Conservation (phyloP, 2,113 vertebrate species). For the Zosterops japonicus region DNA sequence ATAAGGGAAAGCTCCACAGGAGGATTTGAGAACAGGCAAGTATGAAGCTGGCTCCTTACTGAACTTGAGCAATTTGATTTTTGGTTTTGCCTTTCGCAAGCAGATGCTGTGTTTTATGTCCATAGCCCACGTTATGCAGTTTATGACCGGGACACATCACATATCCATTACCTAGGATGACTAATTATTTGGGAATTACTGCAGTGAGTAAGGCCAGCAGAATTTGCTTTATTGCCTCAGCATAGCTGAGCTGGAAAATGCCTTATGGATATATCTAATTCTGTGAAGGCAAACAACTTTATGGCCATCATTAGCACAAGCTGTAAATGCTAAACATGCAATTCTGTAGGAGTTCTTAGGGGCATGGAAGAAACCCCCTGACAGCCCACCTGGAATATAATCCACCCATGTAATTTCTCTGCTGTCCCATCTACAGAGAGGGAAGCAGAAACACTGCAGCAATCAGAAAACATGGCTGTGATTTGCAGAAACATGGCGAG, state of each 20-base stretch:
- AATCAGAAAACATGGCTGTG: background rate
- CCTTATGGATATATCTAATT: background rate
- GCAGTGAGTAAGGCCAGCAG: background rate
- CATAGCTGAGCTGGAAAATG: background rate
- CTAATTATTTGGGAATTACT: slow-evolving; percentile 24
- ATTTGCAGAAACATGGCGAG: background rate
- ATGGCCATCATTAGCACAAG: background rate
- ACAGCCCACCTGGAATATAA: background rate
- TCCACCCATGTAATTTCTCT: background rate
- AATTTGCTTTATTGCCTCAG: slow-evolving; percentile 6
- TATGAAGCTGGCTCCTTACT: background rate
- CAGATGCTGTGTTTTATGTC: background rate
- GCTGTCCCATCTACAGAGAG: background rate
- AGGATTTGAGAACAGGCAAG: background rate
- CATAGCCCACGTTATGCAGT: background rate
- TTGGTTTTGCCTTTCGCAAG: background rate
- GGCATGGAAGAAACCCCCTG: background rate
- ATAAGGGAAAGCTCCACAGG: background rate
- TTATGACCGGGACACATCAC: background rate
- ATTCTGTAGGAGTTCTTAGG: background rate
- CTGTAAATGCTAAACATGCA: background rate
- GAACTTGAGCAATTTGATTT: background rate
- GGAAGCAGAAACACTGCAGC: background rate
- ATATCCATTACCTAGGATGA: background rate
- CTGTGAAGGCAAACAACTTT: slow-evolving; percentile 4